Evolutionary conservation across 2,888 invertebrate genomes (phyloP).

Genomic region (Hyalella azteca): DNA sequence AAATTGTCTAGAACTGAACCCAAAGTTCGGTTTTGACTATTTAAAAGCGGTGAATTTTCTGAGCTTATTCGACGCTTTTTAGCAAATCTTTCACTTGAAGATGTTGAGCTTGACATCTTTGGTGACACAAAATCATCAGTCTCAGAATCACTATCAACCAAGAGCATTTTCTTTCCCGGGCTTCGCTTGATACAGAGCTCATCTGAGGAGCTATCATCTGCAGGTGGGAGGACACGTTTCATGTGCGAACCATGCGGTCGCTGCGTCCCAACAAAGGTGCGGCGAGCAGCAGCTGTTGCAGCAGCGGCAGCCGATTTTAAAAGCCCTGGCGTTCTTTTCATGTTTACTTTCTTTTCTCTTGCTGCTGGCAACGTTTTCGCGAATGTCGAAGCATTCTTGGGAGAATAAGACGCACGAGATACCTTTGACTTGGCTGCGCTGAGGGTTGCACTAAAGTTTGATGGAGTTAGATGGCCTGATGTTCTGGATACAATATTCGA

Average conservation of each 20-base stretch:
- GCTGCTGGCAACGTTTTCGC: no score
- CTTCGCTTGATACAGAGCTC: slow-evolving; percentile 14
- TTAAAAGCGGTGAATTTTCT: neutral
- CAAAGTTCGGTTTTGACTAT: no score
- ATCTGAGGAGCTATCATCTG: slow-evolving; percentile 16
- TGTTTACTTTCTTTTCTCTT: neutral
- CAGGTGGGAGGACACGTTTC: neutral
- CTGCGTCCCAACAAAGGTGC: neutral
- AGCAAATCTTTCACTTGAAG: neutral
- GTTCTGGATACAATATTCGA: no score
- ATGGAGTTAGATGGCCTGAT: no score
- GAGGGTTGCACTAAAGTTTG: no score
- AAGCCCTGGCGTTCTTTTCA: neutral
- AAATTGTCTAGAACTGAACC: neutral
- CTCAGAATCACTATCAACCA: slow-evolving; percentile 28
- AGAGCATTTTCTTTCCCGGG: neutral
- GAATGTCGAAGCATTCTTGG: no score
- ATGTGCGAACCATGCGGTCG: neutral
- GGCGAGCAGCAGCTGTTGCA: slow-evolving; percentile 12
- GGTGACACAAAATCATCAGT: neutral
- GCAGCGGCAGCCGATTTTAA: slow-evolving; percentile 15
- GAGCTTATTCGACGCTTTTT: neutral
- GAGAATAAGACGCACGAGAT: no score
- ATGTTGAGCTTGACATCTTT: neutral
- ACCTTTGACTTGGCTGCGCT: no score